phyloP scores from a whole-genome alignment of 2,797 vertebrate genomes.

The Clarias fuscus region DNA sequence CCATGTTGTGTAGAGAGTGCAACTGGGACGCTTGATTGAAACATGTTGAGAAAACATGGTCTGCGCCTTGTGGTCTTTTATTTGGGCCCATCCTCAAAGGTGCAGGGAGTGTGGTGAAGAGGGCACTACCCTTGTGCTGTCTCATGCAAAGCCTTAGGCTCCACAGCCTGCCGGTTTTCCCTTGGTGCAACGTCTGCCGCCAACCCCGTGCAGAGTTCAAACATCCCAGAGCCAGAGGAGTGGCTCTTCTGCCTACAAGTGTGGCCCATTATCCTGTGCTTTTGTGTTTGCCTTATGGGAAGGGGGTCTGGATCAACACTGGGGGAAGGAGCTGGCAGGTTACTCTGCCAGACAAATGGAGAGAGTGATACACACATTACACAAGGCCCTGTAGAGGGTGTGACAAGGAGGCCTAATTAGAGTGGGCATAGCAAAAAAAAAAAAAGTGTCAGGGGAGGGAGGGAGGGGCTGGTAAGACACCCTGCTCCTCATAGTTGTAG shows the following conservation, averaged over 20 bases:
- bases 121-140: conserved; percentile 36
- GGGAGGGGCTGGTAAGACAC: conserved; percentile 62
- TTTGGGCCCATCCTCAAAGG: conserved; percentile 25
- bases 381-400: conserved; percentile 86
- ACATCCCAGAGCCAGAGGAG: conserved; percentile 72
- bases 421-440: conserved; percentile 57
- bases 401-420: conserved; percentile 85
- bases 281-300: conserved; percentile 77
- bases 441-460: conserved; percentile 64
- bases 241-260: conserved; percentile 73
- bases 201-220: conserved; percentile 74
- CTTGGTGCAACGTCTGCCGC: conserved; percentile 69
- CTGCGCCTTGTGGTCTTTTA: conserved; percentile 13
- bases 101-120: conserved; percentile 32
- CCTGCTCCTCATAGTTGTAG: conserved; percentile 77
- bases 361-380: conserved; percentile 88
- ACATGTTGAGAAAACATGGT: conserved; percentile 42
- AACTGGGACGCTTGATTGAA: conserved; percentile 38
- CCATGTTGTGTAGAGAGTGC: conserved; percentile 18
- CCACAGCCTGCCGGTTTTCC: conserved; percentile 61
- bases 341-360: conserved; percentile 82
- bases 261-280: conserved; percentile 74
- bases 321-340: conserved; percentile 75
- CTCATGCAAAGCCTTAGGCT: conserved; percentile 43
- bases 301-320: conserved; percentile 74